Percentiles rank a stretch among this genome's conserved stretches.
Evolutionary conservation across 2,113 vertebrate genomes (phyloP).

Genomic region (Henicopernis longicauda): DNA sequence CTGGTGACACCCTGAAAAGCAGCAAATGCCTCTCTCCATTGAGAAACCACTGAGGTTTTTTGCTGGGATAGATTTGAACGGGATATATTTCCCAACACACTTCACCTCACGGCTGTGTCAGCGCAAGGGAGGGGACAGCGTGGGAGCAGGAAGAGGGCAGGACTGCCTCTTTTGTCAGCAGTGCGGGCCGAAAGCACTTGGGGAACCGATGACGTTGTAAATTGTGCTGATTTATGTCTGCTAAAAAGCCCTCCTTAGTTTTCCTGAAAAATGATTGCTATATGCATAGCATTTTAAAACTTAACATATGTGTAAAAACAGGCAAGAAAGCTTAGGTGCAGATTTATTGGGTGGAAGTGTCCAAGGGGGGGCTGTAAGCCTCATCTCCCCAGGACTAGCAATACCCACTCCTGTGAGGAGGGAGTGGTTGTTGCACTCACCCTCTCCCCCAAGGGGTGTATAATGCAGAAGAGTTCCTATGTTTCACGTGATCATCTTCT

Average conservation of each 20-base stretch:
- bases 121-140: constrained; percentile 46
- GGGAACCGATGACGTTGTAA: background rate
- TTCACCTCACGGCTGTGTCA: constrained; percentile 27
- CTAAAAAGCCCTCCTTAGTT: background rate
- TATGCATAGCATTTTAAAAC: background rate
- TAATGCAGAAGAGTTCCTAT: background rate
- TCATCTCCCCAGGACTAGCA: background rate
- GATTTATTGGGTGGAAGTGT: background rate
- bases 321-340: background rate
- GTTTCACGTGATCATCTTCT: background rate
- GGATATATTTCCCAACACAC: background rate
- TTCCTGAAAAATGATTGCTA: background rate
- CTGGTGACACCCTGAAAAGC: background rate
- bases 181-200: background rate
- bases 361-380: background rate
- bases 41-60: background rate
- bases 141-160: constrained; percentile 55
- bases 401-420: fast-evolving
- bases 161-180: constrained; percentile 16
- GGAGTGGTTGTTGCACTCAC: background rate
- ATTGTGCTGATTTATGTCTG: background rate
- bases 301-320: background rate
- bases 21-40: background rate
- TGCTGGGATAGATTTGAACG: background rate
- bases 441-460: background rate